Evolutionary conservation across 2,888 invertebrate genomes (phyloP).

Genomic region (Adineta ricciae): DNA sequence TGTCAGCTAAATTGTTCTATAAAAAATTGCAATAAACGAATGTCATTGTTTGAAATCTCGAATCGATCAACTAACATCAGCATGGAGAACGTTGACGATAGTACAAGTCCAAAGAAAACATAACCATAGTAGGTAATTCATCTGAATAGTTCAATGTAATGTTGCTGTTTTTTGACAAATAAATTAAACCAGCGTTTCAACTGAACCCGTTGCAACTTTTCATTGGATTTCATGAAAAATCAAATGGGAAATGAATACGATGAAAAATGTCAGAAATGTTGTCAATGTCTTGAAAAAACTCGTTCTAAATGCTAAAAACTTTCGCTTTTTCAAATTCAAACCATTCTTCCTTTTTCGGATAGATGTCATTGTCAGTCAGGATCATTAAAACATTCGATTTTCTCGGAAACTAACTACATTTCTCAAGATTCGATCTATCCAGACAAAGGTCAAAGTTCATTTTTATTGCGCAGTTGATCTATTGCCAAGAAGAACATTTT

Average conservation of each 20-base stretch:
- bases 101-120: not conserved
- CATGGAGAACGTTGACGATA: not conserved
- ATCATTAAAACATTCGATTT: not conserved
- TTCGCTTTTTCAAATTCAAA: not conserved
- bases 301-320: too few species aligned
- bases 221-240: not conserved
- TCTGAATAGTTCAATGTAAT: not conserved
- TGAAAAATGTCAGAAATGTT: too few species aligned
- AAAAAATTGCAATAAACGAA: not conserved
- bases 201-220: not conserved
- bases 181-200: not conserved
- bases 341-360: not conserved
- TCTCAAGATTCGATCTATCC: too few species aligned
- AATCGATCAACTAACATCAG: not conserved
- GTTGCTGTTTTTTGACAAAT: not conserved
- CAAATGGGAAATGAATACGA: not conserved
- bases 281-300: too few species aligned
- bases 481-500: not conserved
- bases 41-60: too few species aligned
- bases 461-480: not conserved
- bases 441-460: too few species aligned
- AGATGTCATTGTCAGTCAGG: not conserved
- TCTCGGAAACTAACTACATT: too few species aligned
- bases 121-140: not conserved
- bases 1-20: conserved; percentile 26